These are phyloP conservation scores for Cyprinella venusta DNA, from an alignment of 2,797 vertebrate species.

Conservation along the genomic window DNA sequence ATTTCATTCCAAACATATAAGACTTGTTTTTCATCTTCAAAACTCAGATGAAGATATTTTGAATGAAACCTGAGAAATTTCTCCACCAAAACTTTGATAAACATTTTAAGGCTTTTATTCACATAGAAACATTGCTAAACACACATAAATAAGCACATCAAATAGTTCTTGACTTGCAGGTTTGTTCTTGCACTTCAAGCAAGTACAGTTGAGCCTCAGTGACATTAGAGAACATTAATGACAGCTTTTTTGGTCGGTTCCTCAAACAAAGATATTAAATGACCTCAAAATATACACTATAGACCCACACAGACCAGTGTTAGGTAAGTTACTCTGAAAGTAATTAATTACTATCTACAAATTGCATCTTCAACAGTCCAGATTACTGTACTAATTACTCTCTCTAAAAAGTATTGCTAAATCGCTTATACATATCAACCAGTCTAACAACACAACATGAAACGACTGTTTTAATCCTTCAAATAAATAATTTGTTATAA, in stretches of 20 bases:
- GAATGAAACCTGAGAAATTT: background rate
- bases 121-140: background rate
- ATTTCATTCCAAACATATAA: background rate
- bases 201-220: background rate
- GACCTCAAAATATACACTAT: background rate
- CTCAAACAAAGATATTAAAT: background rate
- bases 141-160: background rate
- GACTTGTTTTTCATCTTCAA: background rate
- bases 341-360: no score
- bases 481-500: background rate
- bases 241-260: background rate
- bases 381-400: background rate
- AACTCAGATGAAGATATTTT: background rate
- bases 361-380: background rate
- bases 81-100: background rate
- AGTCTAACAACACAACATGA: background rate
- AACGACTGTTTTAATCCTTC: background rate
- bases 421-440: background rate
- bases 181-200: background rate
- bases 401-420: background rate
- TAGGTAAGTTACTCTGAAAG: no score
- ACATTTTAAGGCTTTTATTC: background rate
- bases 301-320: no score
- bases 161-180: background rate
- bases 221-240: background rate